These are phyloP conservation scores for Synergus laeviventris DNA, from an alignment of 2,888 invertebrate genomes.

Conservation along the genomic window DNA sequence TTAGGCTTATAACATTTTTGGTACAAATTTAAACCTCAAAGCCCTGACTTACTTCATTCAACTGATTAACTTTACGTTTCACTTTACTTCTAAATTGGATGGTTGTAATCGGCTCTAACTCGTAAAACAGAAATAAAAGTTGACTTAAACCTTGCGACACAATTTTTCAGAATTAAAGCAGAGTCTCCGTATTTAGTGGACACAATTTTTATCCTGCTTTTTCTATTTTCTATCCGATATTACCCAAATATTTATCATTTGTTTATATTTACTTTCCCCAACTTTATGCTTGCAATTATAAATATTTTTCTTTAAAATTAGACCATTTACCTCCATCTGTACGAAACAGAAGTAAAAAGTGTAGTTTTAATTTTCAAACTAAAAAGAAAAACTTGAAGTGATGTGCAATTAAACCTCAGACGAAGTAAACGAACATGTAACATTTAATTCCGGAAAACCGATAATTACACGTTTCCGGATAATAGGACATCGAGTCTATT, in stretches of 20 bases:
- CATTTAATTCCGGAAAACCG: slow-evolving; percentile 15
- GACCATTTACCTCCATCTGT: too few relatives aligned
- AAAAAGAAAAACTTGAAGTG: not conserved
- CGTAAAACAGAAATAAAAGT: not conserved
- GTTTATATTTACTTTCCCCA: too few relatives aligned
- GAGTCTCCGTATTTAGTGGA: too few relatives aligned
- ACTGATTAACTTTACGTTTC: not conserved
- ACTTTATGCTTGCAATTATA: too few relatives aligned
- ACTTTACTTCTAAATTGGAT: not conserved
- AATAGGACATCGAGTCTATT: not conserved
- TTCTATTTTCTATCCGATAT: not conserved
- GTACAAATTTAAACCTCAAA: slow-evolving; percentile 6
- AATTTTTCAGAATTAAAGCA: not conserved
- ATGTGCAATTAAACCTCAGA: not conserved
- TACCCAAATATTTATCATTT: too few relatives aligned
- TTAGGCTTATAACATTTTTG: slow-evolving; percentile 10
- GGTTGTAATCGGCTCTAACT: not conserved
- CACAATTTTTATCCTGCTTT: not conserved
- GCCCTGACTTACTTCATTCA: not conserved
- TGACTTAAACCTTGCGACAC: not conserved
- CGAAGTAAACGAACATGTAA: not conserved
- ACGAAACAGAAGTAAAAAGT: too few relatives aligned
- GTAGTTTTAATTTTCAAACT: too few relatives aligned
- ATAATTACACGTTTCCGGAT: not conserved
- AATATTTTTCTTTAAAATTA: too few relatives aligned